Evolutionary conservation across 2,797 vertebrate species (phyloP).

Genomic region (Myiotriccus ornatus): DNA sequence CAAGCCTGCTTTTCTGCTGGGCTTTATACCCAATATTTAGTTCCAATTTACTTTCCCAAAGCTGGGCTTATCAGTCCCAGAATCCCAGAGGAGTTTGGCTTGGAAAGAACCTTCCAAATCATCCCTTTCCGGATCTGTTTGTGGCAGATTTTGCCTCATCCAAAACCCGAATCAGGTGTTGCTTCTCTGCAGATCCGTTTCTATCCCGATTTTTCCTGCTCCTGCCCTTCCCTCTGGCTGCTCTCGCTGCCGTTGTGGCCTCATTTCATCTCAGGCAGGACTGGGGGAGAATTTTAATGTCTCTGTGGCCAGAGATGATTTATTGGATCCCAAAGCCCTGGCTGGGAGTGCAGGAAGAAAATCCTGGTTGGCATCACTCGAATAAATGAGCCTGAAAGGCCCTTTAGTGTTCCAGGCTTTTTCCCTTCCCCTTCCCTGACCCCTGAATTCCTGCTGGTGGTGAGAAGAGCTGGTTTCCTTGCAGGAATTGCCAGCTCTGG

Average conservation of each 20-base stretch:
- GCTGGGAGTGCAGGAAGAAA: conserved; percentile 62
- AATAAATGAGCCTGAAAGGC: conserved; percentile 64
- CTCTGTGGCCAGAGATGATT: conserved; percentile 67
- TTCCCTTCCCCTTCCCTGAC: not conserved
- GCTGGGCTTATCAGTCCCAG: not conserved
- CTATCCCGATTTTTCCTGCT: not conserved
- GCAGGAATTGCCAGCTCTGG: not conserved
- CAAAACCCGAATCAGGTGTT: not conserved
- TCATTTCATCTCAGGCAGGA: conserved; percentile 47
- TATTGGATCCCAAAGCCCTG: conserved; percentile 64
- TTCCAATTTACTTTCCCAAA: not conserved
- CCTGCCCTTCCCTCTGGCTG: not conserved
- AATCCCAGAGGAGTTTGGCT: not conserved
- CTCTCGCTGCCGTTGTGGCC: conserved; percentile 26
- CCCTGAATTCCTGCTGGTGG: not conserved
- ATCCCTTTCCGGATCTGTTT: not conserved
- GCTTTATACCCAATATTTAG: not conserved
- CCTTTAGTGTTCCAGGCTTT: not conserved
- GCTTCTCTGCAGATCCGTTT: not conserved
- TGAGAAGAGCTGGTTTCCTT: not conserved
- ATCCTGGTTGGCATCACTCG: conserved; percentile 53
- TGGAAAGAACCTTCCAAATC: not conserved
- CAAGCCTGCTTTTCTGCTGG: not conserved
- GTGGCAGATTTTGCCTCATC: not conserved
- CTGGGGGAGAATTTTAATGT: conserved; percentile 73